Conservation (phyloP, 2,888 invertebrate genomes). For the Oconnorella tubifera region DNA sequence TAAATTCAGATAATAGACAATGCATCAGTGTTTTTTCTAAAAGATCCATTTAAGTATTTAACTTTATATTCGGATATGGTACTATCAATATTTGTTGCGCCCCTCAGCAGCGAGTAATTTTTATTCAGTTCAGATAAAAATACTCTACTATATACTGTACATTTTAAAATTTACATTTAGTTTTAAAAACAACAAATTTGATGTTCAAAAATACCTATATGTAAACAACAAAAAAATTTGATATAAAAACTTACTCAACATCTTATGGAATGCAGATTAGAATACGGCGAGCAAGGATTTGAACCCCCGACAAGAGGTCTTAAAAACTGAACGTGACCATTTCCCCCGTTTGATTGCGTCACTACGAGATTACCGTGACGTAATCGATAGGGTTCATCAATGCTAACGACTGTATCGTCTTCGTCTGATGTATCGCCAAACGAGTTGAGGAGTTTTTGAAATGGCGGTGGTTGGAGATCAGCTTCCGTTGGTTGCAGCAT, state of each 20-base stretch:
- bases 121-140: no score
- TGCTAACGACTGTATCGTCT: constrained; percentile 12
- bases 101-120: no score
- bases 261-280: background rate
- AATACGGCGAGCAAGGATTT: constrained; percentile 4
- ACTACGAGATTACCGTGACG: background rate
- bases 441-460: constrained; percentile 8
- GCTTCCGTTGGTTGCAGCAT: background rate
- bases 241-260: constrained; percentile 1
- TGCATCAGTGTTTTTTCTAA: no score
- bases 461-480: background rate
- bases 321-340: background rate
- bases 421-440: constrained; percentile 15
- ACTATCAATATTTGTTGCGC: no score
- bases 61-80: no score
- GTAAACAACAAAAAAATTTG: no score
- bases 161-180: no score
- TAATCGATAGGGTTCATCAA: constrained; percentile 9
- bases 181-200: no score
- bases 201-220: no score
- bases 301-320: background rate
- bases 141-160: no score
- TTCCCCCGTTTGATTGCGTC: background rate
- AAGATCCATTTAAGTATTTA: no score
- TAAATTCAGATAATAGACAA: no score